Percentiles rank a stretch among this genome's conserved stretches.
Conservation (phyloP, 2,797 vertebrate species). For the Microhierax caerulescens region DNA sequence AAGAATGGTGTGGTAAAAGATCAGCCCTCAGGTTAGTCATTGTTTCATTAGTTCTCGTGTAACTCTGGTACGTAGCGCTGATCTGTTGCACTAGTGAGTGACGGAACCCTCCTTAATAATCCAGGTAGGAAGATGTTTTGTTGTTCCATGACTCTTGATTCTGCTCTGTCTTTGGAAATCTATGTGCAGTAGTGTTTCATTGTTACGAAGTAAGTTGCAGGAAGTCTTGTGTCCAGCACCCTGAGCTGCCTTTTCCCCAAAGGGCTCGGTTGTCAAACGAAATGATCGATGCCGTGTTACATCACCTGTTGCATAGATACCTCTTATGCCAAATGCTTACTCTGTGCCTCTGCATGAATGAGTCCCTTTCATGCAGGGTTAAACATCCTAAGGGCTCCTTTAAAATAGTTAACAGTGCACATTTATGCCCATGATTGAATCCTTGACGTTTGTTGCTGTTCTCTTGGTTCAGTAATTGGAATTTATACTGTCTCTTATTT, state of each 20-base stretch:
- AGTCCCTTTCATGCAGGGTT: background rate
- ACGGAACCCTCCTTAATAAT: background rate
- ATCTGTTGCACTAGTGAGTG: background rate
- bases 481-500: background rate
- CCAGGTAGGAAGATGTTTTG: background rate
- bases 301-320: background rate
- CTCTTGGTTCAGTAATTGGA: background rate
- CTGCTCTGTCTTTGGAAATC: background rate
- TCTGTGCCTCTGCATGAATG: background rate
- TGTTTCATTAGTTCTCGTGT: constrained; percentile 47
- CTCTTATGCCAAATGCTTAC: background rate
- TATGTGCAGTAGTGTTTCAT: background rate
- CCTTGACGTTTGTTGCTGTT: background rate
- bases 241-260: background rate
- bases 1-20: constrained; percentile 96
- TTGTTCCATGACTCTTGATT: background rate
- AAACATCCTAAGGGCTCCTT: background rate
- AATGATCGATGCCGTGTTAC: fast-evolving
- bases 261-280: background rate
- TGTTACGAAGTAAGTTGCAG: background rate
- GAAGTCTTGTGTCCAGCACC: background rate
- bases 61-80: background rate
- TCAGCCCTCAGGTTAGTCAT: constrained; percentile 90
- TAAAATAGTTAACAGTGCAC: background rate
- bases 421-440: background rate